Evolutionary conservation across 2,888 invertebrate genomes (phyloP).

Genomic region (Onthophagus sagittarius): DNA sequence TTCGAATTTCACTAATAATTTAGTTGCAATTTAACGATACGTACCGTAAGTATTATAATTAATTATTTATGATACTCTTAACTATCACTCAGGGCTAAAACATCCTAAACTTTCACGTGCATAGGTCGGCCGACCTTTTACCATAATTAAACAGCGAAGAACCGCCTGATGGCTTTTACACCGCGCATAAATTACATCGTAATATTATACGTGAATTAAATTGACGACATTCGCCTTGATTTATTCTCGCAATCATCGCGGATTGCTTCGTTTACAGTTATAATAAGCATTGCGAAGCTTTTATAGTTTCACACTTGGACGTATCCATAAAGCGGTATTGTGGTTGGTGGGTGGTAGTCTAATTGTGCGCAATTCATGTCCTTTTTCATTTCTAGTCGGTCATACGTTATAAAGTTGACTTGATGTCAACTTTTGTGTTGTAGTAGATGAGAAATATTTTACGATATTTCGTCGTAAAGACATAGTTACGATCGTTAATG

Average conservation of each 20-base stretch:
- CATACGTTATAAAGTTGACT: background rate
- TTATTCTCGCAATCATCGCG: background rate
- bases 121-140: conserved; percentile 8
- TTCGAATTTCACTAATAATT: too few relatives aligned
- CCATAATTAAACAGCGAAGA: conserved; percentile 9
- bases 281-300: background rate
- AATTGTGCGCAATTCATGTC: background rate
- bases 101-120: background rate
- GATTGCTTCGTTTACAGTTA: background rate
- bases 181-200: conserved; percentile 9
- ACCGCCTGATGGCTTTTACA: conserved; percentile 5
- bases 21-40: too few relatives aligned
- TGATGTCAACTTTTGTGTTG: background rate
- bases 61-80: background rate
- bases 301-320: background rate
- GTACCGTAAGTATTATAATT: background rate
- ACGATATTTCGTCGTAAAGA: background rate
- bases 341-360: background rate
- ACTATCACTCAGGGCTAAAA: background rate
- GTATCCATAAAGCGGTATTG: background rate
- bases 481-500: background rate
- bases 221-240: conserved; percentile 4
- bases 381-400: background rate
- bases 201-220: conserved; percentile 11
- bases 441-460: background rate